These are phyloP conservation scores for Romanogobio albipinnatus DNA, from an alignment of 2,113 vertebrate genomes.

Conservation along the genomic window DNA sequence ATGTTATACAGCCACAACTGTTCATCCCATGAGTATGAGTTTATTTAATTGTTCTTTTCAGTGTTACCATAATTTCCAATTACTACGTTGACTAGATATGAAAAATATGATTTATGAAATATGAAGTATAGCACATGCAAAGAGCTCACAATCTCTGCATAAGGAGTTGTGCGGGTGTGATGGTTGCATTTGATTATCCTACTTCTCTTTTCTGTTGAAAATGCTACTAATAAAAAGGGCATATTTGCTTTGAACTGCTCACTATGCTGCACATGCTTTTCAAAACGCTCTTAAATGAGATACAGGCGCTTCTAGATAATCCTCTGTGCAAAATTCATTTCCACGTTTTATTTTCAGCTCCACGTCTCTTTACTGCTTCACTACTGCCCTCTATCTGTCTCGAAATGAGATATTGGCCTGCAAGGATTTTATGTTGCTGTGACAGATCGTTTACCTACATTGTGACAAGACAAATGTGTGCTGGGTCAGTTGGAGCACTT, in stretches of 20 bases:
- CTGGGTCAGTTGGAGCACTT: not conserved
- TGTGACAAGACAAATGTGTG: not conserved
- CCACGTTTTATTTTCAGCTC: not conserved
- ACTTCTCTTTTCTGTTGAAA: not conserved
- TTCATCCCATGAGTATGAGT: not conserved
- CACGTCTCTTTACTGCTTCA: not conserved
- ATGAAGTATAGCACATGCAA: not conserved
- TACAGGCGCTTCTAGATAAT: constrained; percentile 41
- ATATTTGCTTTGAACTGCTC: constrained; percentile 20
- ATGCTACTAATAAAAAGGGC: constrained; percentile 6
- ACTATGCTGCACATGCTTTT: not conserved
- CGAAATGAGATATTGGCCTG: not conserved
- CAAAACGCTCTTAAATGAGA: constrained; percentile 26
- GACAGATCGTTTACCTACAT: not conserved
- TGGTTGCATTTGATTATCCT: not conserved
- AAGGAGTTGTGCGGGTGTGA: not conserved
- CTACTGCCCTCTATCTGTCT: constrained; percentile 50
- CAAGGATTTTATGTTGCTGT: not conserved
- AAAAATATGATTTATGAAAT: not conserved
- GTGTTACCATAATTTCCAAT: not conserved
- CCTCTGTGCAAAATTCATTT: constrained; percentile 33
- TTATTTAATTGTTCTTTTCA: not conserved
- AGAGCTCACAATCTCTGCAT: not conserved
- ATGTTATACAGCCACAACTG: not conserved
- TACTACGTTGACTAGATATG: not conserved